phyloP scores from a whole-genome alignment of 2,888 invertebrate species.

The Heliconius hortense region DNA sequence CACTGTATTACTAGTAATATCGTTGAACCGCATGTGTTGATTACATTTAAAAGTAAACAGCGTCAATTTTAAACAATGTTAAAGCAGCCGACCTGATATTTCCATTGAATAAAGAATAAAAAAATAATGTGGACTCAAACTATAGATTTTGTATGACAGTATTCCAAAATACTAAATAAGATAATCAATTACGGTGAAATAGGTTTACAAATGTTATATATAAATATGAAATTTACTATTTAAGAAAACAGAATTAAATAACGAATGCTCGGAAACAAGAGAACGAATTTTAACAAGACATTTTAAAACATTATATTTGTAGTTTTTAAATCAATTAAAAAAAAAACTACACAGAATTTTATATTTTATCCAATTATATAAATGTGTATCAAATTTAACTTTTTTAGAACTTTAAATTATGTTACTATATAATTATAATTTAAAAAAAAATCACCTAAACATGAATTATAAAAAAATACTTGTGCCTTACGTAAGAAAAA shows the following conservation, averaged over 20 bases:
- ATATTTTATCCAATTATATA: background rate
- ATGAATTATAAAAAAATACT: constrained; percentile 15
- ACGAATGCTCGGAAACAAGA: background rate
- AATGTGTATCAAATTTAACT: background rate
- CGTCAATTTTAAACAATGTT: background rate
- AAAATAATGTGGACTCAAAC: background rate
- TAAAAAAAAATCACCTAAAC: background rate
- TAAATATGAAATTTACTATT: background rate
- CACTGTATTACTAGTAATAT: background rate
- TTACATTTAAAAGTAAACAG: constrained; percentile 9
- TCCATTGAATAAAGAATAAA: background rate
- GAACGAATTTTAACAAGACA: background rate
- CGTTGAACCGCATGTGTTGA: too few species aligned
- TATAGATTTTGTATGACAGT: background rate
- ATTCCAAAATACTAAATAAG: background rate
- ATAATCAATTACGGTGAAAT: background rate
- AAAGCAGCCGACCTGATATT: background rate
- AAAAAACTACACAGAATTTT: background rate
- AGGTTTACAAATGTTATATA: background rate
- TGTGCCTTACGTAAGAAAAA: constrained; percentile 18
- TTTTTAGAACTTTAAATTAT: background rate
- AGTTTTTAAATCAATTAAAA: background rate
- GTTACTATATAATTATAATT: background rate
- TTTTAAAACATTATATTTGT: background rate
- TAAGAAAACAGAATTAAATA: background rate